Conservation (phyloP, 1,140 invertebrate species). For the Drosophila sproati region DNA sequence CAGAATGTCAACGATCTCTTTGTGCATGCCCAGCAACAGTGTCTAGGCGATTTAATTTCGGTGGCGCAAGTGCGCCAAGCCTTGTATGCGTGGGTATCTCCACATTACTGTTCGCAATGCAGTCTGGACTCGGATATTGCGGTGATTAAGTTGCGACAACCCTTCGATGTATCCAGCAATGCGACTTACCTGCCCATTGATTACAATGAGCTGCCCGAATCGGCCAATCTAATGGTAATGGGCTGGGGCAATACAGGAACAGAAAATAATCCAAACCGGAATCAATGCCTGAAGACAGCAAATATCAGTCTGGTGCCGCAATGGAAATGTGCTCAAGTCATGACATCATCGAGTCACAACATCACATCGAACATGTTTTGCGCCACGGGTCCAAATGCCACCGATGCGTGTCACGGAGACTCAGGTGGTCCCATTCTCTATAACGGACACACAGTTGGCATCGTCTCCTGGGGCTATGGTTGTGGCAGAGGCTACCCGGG, state of each 20-base stretch:
- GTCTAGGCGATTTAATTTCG: slow-evolving; percentile 15
- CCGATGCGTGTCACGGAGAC: slow-evolving; percentile 64
- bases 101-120: slow-evolving; percentile 11
- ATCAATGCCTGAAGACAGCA: slow-evolving; percentile 52
- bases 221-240: slow-evolving; percentile 45
- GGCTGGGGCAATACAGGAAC: slow-evolving; percentile 52
- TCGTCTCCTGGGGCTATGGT: slow-evolving; percentile 87
- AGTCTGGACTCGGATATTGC: slow-evolving; percentile 60
- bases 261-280: background rate
- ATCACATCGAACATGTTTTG: slow-evolving; percentile 84
- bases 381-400: slow-evolving; percentile 63
- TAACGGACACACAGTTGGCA: slow-evolving; percentile 43
- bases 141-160: slow-evolving; percentile 43
- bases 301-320: slow-evolving; percentile 19
- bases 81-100: slow-evolving; percentile 14
- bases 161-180: slow-evolving; percentile 35
- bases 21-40: slow-evolving; percentile 58
- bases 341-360: background rate
- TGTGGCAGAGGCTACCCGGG: slow-evolving; percentile 85
- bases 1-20: slow-evolving; percentile 20
- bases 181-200: slow-evolving; percentile 35
- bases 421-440: slow-evolving; percentile 61
- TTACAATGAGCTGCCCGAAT: slow-evolving; percentile 41
- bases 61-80: slow-evolving; percentile 33
- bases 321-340: slow-evolving; percentile 1